phyloP scores from a whole-genome alignment of 1,140 invertebrate species.

The Diorhabda carinulata region DNA sequence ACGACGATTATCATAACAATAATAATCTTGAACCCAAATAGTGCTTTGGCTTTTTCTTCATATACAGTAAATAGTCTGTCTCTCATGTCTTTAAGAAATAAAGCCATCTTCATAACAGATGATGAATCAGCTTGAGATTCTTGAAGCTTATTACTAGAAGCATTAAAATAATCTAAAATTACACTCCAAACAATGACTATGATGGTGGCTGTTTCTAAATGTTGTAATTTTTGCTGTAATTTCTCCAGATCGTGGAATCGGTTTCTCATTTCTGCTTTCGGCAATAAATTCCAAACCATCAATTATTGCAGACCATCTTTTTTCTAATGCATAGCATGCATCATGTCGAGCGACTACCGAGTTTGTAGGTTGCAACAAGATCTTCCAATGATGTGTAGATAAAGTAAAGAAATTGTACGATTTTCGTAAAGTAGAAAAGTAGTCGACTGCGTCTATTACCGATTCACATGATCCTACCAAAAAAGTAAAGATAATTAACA shows the following conservation, averaged over 20 bases:
- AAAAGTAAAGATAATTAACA: too few species aligned
- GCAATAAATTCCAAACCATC: slow-evolving; percentile 15
- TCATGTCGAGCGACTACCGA: too few species aligned
- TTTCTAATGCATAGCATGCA: slow-evolving; percentile 16
- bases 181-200: slow-evolving; percentile 10
- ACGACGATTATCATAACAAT: slow-evolving; percentile 18
- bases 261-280: not conserved
- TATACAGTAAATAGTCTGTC: slow-evolving; percentile 21
- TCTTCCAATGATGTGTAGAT: slow-evolving; percentile 46
- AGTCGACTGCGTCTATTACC: slow-evolving; percentile 27
- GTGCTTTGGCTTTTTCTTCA: slow-evolving; percentile 27
- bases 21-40: slow-evolving; percentile 24
- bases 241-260: slow-evolving; percentile 16
- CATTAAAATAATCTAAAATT: slow-evolving; percentile 11
- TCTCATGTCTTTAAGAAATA: too few species aligned
- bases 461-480: slow-evolving; percentile 23
- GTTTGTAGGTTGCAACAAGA: slow-evolving; percentile 44
- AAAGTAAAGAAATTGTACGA: slow-evolving; percentile 24
- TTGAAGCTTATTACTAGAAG: too few species aligned
- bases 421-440: slow-evolving; percentile 20
- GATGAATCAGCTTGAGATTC: too few species aligned
- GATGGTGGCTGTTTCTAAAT: not conserved
- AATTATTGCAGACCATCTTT: slow-evolving; percentile 16
- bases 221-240: not conserved
- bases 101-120: not conserved